Conservation (phyloP, 2,797 vertebrate genomes). For the Takifugu rubripes region DNA sequence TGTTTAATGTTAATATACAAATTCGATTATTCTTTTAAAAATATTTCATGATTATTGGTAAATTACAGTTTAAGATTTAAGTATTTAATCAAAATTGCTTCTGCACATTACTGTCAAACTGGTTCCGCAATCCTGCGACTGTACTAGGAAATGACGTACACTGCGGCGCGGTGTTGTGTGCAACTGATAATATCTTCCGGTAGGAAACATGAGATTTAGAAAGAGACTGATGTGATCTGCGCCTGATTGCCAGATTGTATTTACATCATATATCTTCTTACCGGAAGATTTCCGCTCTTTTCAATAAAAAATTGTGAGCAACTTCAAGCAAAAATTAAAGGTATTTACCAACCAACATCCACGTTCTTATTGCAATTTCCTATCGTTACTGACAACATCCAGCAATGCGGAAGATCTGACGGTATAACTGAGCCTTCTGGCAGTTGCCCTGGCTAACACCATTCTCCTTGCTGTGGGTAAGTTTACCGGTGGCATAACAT, state of each 20-base stretch:
- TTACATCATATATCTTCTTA: neutral
- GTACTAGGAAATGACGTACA: conserved; percentile 42
- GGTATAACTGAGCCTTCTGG: conserved; percentile 12
- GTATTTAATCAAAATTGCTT: no score
- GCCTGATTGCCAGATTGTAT: neutral
- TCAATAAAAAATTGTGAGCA: no score
- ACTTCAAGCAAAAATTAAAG: no score
- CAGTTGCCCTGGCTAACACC: conserved; percentile 23
- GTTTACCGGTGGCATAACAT: conserved; percentile 10
- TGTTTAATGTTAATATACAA: no score
- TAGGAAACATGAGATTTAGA: conserved; percentile 16
- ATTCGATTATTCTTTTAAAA: no score
- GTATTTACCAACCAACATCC: no score
- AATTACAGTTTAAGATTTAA: no score
- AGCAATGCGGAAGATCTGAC: conserved; percentile 42
- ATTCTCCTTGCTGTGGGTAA: conserved; percentile 47
- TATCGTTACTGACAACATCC: conserved; percentile 11
- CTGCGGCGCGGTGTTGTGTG: conserved; percentile 46
- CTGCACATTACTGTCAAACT: neutral
- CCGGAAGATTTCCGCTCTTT: no score
- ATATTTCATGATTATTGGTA: no score
- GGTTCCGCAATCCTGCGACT: no score
- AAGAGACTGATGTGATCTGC: neutral
- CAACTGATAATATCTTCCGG: conserved; percentile 40
- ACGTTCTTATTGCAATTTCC: neutral